Percentiles rank a stretch among this genome's conserved stretches.
Evolutionary conservation across 2,797 vertebrate genomes (phyloP).

Genomic region (Caiman crocodilus): DNA sequence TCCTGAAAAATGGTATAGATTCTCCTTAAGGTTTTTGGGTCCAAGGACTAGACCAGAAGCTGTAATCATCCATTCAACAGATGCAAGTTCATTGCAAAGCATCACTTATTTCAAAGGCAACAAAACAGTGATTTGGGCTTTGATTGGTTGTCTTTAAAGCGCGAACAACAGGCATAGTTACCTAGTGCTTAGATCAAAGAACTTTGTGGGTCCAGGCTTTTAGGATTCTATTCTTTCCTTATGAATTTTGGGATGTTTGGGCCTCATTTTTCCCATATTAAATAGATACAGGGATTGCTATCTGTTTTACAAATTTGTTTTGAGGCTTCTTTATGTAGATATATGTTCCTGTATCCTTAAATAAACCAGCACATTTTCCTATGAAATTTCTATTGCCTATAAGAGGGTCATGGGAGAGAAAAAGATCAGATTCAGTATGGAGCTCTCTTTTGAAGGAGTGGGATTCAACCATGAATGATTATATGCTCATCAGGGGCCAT

Average conservation of each 20-base stretch:
- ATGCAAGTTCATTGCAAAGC: not conserved
- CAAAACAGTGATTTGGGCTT: not conserved
- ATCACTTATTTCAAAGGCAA: not conserved
- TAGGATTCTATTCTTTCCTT: not conserved
- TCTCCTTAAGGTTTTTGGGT: not conserved
- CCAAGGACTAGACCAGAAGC: not conserved
- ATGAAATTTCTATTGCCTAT: not conserved
- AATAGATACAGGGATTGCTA: not conserved
- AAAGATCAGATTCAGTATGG: not conserved
- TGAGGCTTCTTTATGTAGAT: not conserved
- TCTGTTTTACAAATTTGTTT: accelerated
- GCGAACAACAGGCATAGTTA: accelerated
- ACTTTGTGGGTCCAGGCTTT: not conserved
- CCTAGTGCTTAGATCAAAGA: not conserved
- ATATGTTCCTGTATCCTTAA: not conserved
- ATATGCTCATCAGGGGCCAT: not conserved
- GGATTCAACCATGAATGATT: not conserved
- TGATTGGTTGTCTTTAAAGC: not conserved
- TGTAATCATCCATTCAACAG: not conserved
- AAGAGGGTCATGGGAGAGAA: not conserved
- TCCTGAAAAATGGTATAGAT: not conserved
- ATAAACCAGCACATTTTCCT: not conserved
- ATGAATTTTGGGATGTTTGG: not conserved
- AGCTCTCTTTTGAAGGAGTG: not conserved
- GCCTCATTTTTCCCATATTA: not conserved